Percentiles rank a stretch among this genome's conserved stretches.
Conservation (phyloP, 2,113 vertebrate species). For the Capricornis sumatraensis region DNA sequence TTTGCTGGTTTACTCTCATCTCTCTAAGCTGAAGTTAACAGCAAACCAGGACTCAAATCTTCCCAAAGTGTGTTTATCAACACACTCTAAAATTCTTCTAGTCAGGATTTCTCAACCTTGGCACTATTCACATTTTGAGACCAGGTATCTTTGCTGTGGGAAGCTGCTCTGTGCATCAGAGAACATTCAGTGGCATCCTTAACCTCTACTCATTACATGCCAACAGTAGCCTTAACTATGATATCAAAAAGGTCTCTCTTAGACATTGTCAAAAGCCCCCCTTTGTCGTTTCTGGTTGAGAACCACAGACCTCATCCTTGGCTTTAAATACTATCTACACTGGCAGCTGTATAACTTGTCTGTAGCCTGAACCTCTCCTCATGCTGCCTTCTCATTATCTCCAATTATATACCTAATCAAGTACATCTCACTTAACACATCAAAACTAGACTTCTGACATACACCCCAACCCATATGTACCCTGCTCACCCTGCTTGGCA, state of each 20-base stretch:
- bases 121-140: neutral
- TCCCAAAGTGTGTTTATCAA: neutral
- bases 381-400: neutral
- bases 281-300: neutral
- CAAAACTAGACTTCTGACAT: neutral
- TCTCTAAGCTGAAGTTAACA: neutral
- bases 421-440: neutral
- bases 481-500: neutral
- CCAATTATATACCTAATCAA: neutral
- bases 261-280: neutral
- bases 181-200: neutral
- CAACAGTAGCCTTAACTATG: neutral
- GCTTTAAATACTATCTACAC: neutral
- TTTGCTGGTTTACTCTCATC: neutral
- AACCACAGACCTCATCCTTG: neutral
- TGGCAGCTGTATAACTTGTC: neutral
- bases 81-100: neutral
- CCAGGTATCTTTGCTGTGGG: neutral
- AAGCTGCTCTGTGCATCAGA: neutral
- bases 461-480: neutral
- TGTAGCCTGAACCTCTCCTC: neutral
- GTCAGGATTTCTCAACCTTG: neutral
- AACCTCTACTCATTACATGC: neutral
- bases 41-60: neutral
- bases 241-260: neutral